Base-by-base conservation (phyloP, 2,888 invertebrate genomes). In the Brachylomia viminalis region DNA sequence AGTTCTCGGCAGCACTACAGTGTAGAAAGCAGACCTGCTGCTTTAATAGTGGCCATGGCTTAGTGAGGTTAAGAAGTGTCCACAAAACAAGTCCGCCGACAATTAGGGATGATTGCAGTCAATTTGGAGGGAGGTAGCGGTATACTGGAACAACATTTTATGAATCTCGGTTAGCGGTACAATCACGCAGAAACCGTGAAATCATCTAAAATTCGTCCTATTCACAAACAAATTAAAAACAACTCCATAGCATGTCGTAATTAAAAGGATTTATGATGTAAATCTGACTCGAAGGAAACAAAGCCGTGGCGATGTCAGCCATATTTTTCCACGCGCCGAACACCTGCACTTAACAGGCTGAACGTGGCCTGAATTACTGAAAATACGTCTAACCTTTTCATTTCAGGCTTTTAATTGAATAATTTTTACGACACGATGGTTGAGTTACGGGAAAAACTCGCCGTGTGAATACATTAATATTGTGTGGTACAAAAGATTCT, bases 331-430 rank as follows among this genome's bases (percentile, higher is more conserved):
- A 87, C 88, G 87, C 85, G 87, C 85, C 83, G 90, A 88, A 88
- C 95, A 94, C 93, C 94, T 95, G 95, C 92, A 91, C 83, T 91
- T 91, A 95, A 95, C 94, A 93, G 93, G 91, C 90, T 67, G 80
- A 83, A 93, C 94, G 93, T 92, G 93, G 86, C 85, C 86, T 82
- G 93, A 93, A 94, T 93, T 84, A 82, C 88, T 84, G 86, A 89
- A 89, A 86, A 82, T 82, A 82, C 83, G 72, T 85, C 76, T 85
- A 85, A 86, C 84, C 78, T 87, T 87, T 88, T 85, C 82, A 88
- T 90, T 87, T 88, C 52, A 74, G 67, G 81, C 54, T 64, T 77
- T 47, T 76, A 64, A 73, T 83, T 86, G 52, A 84, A 73, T 84
- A 77, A 8, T 79, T 86, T 85, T 83, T 61, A 70, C 49, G 38